Conservation (phyloP, 1,140 invertebrate genomes). For the Scylla paramamosain region DNA sequence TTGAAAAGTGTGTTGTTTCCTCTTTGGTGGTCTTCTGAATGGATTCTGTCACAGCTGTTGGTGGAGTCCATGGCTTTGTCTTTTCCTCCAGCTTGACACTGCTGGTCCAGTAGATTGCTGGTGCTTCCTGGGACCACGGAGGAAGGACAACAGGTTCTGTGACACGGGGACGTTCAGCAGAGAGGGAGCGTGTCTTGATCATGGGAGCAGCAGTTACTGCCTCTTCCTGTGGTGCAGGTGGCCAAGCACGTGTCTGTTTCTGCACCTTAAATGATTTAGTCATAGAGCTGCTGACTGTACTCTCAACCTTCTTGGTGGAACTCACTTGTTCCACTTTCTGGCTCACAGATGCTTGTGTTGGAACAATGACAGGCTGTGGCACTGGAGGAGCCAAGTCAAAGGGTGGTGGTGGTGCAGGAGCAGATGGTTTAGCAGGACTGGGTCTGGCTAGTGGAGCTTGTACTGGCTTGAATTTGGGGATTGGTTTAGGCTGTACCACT, state of each 20-base stretch:
- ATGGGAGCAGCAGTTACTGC: neutral
- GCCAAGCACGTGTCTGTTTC: conserved; percentile 18
- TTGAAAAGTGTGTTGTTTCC: conserved; percentile 51
- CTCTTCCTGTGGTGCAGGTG: neutral
- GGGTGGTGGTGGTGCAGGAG: conserved; percentile 65
- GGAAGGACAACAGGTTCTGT: conserved; percentile 64
- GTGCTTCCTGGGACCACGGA: conserved; percentile 71
- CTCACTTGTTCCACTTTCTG: neutral
- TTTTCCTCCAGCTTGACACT: conserved; percentile 73
- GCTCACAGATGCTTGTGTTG: neutral
- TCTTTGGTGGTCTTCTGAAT: conserved; percentile 22
- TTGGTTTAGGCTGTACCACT: neutral
- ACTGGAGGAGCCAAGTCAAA: conserved; percentile 63
- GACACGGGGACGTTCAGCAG: conserved; percentile 73
- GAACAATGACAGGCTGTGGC: neutral
- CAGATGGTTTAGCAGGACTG: conserved; percentile 36
- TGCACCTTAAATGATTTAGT: conserved; percentile 33
- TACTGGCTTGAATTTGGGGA: conserved; percentile 68
- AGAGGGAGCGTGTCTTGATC: conserved; percentile 68
- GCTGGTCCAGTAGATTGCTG: conserved; percentile 76
- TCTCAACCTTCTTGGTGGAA: conserved; percentile 39
- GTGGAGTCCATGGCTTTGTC: conserved; percentile 65
- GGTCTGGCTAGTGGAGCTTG: conserved; percentile 64
- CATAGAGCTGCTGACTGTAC: neutral
- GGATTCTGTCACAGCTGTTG: conserved; percentile 62